Evolutionary conservation across 2,113 vertebrate species (phyloP), one percentile per base, ranked within the genome.

Genomic region (Gobio gobio): DNA sequence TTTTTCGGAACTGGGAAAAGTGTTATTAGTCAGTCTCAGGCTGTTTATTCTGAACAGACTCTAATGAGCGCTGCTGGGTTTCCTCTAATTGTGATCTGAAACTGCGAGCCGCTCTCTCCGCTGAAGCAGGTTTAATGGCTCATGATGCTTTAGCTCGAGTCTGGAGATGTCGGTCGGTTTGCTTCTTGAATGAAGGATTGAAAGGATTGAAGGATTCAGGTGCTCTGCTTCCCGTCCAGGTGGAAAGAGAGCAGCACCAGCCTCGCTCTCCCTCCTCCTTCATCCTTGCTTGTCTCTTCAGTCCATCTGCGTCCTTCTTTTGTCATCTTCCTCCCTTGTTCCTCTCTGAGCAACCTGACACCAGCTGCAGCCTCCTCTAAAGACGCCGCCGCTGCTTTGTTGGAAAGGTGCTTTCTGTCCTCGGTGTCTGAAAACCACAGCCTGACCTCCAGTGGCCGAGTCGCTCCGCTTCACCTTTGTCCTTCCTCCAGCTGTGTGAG

Each of bases 31-130:
- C 47, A 56, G 22, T n/a, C 66, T 79, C 56, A 14, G 20, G 43
- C 77, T 45, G 43, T 49, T 74, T 49, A 74, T 49, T 74, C 43
- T 45, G 77, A 40, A 78, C 24, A 58, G 75, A 74, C 72, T 86
- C 66, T 70, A 83, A 86, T 78, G 49, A 74, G 58, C 22, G 56
- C 33, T 26, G 76, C 74, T 80, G 74, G 66, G n/a, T 66, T 79
- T 56, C 33, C 29, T 4, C 26, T 79, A 45, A 74, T 86, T 80
- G 18, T 59, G 54, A 78, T 33, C 54, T 40, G 43, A 78, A 78
- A 63, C 77, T 10, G 33, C 58, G 45, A 18, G 45, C 22, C 36
- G 18, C 14, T n/a, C 75, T 78, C 22, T 26, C n/a, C n/a, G 58
- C 26, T 36, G 16, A 40, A 40, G 10, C 4, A 33, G 51, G 26